Conservation (phyloP, 2,888 invertebrate species). For the Asteroscopus sphinx region DNA sequence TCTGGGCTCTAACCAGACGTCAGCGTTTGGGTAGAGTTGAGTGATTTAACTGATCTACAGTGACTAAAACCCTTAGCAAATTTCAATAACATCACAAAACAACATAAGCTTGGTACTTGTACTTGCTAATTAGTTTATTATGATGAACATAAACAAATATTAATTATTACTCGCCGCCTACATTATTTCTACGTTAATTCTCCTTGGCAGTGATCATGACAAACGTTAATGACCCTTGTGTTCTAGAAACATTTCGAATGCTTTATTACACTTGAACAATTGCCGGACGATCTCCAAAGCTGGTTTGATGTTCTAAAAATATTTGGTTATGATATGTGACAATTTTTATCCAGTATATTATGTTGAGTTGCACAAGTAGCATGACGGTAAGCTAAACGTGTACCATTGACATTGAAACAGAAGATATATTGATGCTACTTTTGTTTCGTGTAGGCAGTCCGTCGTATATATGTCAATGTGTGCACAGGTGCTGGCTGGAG, state of each 20-base stretch:
- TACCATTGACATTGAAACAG: constrained; percentile 69
- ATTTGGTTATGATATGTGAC: constrained; percentile 21
- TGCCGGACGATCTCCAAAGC: constrained; percentile 52
- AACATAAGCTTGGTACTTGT: constrained; percentile 30
- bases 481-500: constrained; percentile 67
- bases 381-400: constrained; percentile 53
- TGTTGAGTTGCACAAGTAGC: constrained; percentile 24
- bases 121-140: constrained; percentile 55
- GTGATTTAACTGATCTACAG: constrained; percentile 20
- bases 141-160: constrained; percentile 55
- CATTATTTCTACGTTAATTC: constrained; percentile 64
- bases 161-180: constrained; percentile 62
- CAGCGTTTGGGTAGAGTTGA: constrained; percentile 7
- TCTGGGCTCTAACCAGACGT: too few species aligned
- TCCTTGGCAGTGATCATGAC: constrained; percentile 83
- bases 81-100: constrained; percentile 20
- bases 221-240: constrained; percentile 80
- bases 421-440: constrained; percentile 69
- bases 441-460: constrained; percentile 60
- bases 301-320: constrained; percentile 45
- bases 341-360: constrained; percentile 40
- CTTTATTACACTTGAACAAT: constrained; percentile 57
- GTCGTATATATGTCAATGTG: constrained; percentile 62
- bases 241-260: constrained; percentile 71
- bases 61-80: constrained; percentile 12